These are phyloP conservation scores for Eulacestoma nigropectus DNA, from an alignment of 2,113 vertebrate species.

Conservation along the genomic window DNA sequence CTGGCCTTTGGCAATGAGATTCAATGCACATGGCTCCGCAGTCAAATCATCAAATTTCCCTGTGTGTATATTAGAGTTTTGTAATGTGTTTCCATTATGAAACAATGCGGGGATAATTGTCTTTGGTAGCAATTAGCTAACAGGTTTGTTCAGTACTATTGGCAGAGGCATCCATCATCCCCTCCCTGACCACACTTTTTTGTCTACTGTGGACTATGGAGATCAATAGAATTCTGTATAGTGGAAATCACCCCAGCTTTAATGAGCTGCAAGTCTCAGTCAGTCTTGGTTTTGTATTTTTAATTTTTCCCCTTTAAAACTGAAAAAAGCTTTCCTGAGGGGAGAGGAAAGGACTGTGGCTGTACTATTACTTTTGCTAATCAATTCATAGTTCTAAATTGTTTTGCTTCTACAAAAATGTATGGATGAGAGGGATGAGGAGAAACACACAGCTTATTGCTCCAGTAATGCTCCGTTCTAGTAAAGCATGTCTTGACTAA, in stretches of 20 bases:
- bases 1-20: slow-evolving; percentile 87
- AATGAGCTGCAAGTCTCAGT: slow-evolving; percentile 85
- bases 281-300: slow-evolving; percentile 81
- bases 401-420: slow-evolving; percentile 58
- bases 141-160: slow-evolving; percentile 95
- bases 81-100: slow-evolving; percentile 97
- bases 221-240: slow-evolving; percentile 97
- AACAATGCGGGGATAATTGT: slow-evolving; percentile 97
- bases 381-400: slow-evolving; percentile 82
- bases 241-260: slow-evolving; percentile 89
- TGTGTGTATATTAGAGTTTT: slow-evolving; percentile 92
- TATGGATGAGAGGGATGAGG: slow-evolving; percentile 15
- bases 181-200: slow-evolving; percentile 79
- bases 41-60: slow-evolving; percentile 91
- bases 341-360: slow-evolving; percentile 72
- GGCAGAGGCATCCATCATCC: slow-evolving; percentile 93
- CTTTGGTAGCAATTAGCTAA: slow-evolving; percentile 98
- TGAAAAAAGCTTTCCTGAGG: slow-evolving; percentile 78
- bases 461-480: not conserved
- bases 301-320: slow-evolving; percentile 86
- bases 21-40: slow-evolving; percentile 82
- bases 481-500: not conserved
- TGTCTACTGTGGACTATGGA: slow-evolving; percentile 80
- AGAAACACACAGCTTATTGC: not conserved
- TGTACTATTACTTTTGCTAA: slow-evolving; percentile 82